Evolutionary conservation across 2,888 invertebrate genomes (phyloP).

Genomic region (Catocala sponsa): DNA sequence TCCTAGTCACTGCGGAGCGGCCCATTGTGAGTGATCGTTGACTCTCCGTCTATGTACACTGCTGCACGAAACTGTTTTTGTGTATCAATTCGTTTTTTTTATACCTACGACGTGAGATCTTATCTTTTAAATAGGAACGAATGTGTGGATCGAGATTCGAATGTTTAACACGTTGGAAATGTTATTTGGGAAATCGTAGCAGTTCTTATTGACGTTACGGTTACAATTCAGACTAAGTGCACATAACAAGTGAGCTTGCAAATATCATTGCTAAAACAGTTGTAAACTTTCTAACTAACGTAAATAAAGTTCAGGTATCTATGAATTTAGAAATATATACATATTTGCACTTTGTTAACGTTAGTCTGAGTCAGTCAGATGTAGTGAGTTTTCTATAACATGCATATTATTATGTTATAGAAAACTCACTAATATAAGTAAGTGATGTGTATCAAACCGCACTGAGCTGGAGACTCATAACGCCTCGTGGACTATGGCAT

Average conservation of each 20-base stretch:
- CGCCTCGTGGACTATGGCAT: too few species aligned
- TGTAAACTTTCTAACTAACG: too few species aligned
- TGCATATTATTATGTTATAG: too few species aligned
- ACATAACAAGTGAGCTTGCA: conserved; percentile 21
- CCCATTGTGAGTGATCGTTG: conserved; percentile 86
- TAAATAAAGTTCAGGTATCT: too few species aligned
- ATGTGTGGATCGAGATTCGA: conserved; percentile 53
- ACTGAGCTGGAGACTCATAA: too few species aligned
- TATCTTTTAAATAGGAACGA: conserved; percentile 61
- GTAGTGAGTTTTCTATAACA: too few species aligned
- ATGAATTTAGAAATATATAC: too few species aligned
- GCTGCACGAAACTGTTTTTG: conserved; percentile 78
- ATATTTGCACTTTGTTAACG: too few species aligned
- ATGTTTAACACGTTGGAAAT: conserved; percentile 43
- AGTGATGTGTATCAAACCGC: too few species aligned
- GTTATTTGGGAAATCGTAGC: conserved; percentile 43
- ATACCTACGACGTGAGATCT: conserved; percentile 56
- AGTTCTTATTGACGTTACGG: conserved; percentile 38
- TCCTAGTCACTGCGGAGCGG: conserved; percentile 83
- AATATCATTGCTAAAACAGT: neutral
- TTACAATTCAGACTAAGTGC: conserved; percentile 30
- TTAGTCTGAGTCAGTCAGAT: too few species aligned
- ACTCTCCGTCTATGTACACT: conserved; percentile 75
- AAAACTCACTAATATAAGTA: too few species aligned
- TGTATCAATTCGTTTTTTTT: conserved; percentile 69